Conservation (phyloP, 2,888 invertebrate genomes). For the Asteroscopus sphinx region DNA sequence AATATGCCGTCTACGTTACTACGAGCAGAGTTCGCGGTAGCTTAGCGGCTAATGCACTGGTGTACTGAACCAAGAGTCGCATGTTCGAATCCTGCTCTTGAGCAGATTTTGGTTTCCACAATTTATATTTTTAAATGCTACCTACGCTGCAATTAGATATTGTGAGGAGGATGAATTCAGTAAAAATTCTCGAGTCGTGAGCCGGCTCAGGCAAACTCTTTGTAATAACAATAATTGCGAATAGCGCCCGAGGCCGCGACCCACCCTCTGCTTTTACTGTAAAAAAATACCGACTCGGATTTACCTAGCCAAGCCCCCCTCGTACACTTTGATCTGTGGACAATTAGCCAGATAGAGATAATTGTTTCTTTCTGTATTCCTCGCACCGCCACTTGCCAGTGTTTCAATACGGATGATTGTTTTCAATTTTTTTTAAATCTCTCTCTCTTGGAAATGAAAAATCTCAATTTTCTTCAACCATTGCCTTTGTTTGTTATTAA, state of each 20-base stretch:
- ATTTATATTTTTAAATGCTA: too few species aligned
- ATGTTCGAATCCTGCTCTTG: too few species aligned
- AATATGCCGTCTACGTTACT: too few species aligned
- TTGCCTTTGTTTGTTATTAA: conserved; percentile 61
- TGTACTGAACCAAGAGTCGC: too few species aligned
- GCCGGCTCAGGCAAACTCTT: conserved; percentile 86
- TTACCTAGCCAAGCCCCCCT: conserved; percentile 72
- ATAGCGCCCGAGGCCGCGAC: conserved; percentile 78
- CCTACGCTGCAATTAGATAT: conserved; percentile 71
- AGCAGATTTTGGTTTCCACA: too few species aligned
- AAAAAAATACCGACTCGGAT: conserved; percentile 78
- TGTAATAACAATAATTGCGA: conserved; percentile 89
- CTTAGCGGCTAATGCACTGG: too few species aligned
- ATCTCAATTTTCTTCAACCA: conserved; percentile 64
- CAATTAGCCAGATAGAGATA: conserved; percentile 86
- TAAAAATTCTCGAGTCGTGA: conserved; percentile 78
- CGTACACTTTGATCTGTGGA: conserved; percentile 81
- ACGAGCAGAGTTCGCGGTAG: too few species aligned
- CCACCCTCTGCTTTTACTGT: conserved; percentile 63
- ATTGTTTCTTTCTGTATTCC: conserved; percentile 81
- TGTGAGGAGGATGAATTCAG: conserved; percentile 75
- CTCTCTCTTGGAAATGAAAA: conserved; percentile 67
- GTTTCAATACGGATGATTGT: conserved; percentile 81
- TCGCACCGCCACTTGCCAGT: conserved; percentile 74
- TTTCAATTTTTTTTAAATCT: conserved; percentile 69